A percentile compares a stretch with the other conserved stretches of the same genome.
These are phyloP conservation scores for Micromussa lordhowensis DNA, from an alignment of 92 coral and sea anemone genomes.

Conservation along the genomic window DNA sequence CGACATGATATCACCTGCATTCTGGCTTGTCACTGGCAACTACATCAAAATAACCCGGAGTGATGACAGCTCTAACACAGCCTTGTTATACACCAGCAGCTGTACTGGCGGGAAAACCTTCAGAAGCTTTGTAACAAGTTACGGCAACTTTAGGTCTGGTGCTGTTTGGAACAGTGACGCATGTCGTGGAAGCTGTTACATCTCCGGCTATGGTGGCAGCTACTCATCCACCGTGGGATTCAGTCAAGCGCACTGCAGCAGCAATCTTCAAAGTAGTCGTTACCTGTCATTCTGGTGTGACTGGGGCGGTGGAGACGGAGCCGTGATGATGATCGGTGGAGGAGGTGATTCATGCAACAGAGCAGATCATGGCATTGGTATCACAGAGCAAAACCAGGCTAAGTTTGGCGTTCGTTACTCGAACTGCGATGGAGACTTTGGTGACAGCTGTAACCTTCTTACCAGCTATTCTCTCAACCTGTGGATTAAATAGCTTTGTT, in stretches of 20 bases:
- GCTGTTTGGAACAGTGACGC: conserved; percentile 54
- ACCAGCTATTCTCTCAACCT: too few relatives aligned
- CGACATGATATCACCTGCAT: conserved; percentile 83
- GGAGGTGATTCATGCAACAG: too few relatives aligned
- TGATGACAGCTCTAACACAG: conserved; percentile 69
- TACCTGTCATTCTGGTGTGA: conserved; percentile 75
- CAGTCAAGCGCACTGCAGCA: conserved; percentile 40
- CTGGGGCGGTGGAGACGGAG: too few relatives aligned
- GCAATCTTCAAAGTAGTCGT: conserved; percentile 42
- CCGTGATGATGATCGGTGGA: too few relatives aligned
- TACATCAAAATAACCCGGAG: conserved; percentile 74
- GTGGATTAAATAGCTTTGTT: too few relatives aligned
- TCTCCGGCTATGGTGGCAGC: conserved; percentile 59
- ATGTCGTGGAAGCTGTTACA: conserved; percentile 63
- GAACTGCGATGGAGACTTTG: too few relatives aligned
- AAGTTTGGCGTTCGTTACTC: too few relatives aligned
- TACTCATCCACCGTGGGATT: conserved; percentile 57
- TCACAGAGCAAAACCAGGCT: too few relatives aligned
- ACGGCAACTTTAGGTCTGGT: conserved; percentile 66
- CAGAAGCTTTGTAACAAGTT: conserved; percentile 56
- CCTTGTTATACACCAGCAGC: conserved; percentile 62
- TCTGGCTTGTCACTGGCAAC: conserved; percentile 70
- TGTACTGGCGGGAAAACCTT: conserved; percentile 72
- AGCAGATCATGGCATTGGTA: too few relatives aligned
- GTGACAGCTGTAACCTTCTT: too few relatives aligned